Conservation (phyloP, 2,113 vertebrate genomes). For the Menura novaehollandiae region DNA sequence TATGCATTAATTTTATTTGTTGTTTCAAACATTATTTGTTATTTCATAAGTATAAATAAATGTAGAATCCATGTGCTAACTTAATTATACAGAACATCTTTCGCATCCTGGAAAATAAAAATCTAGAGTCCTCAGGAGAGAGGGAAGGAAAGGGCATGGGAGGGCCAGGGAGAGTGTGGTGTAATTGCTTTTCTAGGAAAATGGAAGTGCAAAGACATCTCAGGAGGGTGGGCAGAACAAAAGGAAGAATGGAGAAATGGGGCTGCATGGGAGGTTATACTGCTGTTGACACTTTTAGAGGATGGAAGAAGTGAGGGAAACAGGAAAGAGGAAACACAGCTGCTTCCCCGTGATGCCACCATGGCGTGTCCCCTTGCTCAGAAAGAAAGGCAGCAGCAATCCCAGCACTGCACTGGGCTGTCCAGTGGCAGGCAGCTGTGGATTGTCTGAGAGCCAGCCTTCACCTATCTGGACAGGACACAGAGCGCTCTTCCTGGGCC, state of each 20-base stretch:
- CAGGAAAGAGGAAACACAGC: background rate
- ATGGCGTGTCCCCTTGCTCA: fast-evolving
- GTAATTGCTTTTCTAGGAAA: background rate
- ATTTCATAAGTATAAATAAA: background rate
- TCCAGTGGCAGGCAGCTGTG: background rate
- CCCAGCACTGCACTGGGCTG: fast-evolving
- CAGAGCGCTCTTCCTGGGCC: background rate
- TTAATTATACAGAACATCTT: background rate
- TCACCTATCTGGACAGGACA: background rate
- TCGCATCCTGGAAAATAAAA: background rate
- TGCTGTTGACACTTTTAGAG: background rate
- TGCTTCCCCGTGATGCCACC: background rate
- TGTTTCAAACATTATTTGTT: background rate
- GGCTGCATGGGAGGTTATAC: background rate
- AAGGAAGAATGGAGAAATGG: background rate
- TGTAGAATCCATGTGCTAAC: background rate
- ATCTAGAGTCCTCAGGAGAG: background rate
- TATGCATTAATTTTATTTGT: background rate
- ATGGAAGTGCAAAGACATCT: background rate
- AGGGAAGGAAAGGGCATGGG: background rate
- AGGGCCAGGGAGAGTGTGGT: fast-evolving
- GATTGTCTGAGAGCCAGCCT: background rate
- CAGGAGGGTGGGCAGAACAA: background rate
- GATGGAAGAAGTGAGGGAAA: background rate
- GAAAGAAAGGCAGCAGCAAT: background rate